Evolutionary conservation across 2,113 vertebrate genomes (phyloP), one percentile per base, ranked within the genome.

Genomic region (Pygathrix nemaeus): DNA sequence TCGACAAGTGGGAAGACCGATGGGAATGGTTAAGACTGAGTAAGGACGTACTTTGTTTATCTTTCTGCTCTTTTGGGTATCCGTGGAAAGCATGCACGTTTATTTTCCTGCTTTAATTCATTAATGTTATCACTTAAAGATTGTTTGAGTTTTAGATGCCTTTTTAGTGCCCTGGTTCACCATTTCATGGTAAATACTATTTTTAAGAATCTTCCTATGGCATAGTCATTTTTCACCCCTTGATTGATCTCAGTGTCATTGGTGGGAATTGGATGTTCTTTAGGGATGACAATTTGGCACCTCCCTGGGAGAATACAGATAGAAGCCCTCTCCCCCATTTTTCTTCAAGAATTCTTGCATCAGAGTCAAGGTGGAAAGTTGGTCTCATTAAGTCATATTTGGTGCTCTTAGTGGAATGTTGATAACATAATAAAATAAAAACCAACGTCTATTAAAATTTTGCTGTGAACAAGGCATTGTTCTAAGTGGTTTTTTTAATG

Each of bases 1-100:
- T 99, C 98, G 99, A 99, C 99, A 99, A 99, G 94, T 99, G 99
- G 99, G 99, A 99, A 99, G 99, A 99, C 98, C 99, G 99, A 97
- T 99, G 99, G 99, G 99, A 99, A 96, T 99, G 99, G 99, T 99
- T 99, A n/a, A 99, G 99, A 99, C 98, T 99, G 98, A 99, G 99
- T 99, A 99, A 99, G 99, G 57, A 97, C 1, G 0, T 45, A 6
- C 50, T 96, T 79, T 50, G 25, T 64, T 92, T 94, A 66, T 45
- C 70, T 97, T 88, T 81, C 59, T 95, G 72, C 16, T 57, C 27
- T 93, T 66, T 23, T 50, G 59, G 55, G n/a, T 78, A 9, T 52
- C 40, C 2, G 0, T 14, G 40, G 45, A 50, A 81, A 93, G 35
- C 78, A 40, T 64, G 16, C 11, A 2, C 16, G 27, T 66, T 73